Percentiles rank a stretch among this genome's conserved stretches.
phyloP scores from a whole-genome alignment of 2,113 vertebrate species.

The Seriola rivoliana region DNA sequence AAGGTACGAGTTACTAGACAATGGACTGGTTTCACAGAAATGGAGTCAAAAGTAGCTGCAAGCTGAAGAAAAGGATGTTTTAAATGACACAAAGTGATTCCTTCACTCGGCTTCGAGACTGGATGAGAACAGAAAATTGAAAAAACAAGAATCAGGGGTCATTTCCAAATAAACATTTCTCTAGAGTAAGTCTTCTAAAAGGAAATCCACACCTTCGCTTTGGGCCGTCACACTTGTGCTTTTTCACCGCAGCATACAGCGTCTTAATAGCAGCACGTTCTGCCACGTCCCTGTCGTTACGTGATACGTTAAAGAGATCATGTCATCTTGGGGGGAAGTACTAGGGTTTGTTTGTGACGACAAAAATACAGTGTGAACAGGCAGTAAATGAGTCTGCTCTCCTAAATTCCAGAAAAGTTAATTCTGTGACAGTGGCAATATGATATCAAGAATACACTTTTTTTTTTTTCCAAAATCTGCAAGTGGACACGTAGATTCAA shows the following conservation, averaged over 20 bases:
- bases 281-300: background rate
- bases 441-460: background rate
- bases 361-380: background rate
- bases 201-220: background rate
- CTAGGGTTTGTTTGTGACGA: background rate
- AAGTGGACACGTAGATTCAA: background rate
- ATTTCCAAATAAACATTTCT: background rate
- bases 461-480: background rate
- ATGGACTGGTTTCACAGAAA: background rate
- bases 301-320: too few relatives aligned
- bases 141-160: background rate
- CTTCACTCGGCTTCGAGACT: background rate
- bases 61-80: background rate
- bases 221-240: conserved; percentile 12
- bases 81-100: background rate
- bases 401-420: background rate
- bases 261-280: background rate
- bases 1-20: background rate
- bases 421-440: background rate
- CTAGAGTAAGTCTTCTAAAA: background rate
- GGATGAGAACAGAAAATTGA: background rate
- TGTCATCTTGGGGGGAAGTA: background rate
- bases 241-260: conserved; percentile 7
- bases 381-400: background rate
- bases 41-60: background rate